phyloP scores from a whole-genome alignment of 2,888 invertebrate genomes.

The Ferrisia virgata region DNA sequence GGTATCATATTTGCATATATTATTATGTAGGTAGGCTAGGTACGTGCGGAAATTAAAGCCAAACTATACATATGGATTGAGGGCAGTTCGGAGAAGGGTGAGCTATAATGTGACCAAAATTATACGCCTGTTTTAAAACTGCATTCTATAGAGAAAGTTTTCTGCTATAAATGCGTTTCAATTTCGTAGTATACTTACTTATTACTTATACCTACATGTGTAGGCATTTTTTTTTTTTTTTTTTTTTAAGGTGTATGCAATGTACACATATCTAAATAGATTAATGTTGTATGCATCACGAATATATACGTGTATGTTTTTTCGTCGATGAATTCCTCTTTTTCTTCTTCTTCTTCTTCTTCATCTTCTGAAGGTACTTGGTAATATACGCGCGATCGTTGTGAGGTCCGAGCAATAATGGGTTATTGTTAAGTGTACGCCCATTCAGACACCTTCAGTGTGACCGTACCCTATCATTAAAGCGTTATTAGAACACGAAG shows the following conservation, averaged over 20 bases:
- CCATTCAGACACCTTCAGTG: conserved; percentile 44
- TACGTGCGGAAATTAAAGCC: neutral
- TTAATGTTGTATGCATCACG: neutral
- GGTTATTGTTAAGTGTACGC: conserved; percentile 35
- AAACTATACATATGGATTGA: neutral
- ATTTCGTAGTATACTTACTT: no score
- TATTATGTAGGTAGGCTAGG: no score
- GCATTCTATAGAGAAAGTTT: neutral
- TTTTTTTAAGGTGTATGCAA: neutral
- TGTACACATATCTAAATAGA: neutral
- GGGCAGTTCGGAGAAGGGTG: neutral
- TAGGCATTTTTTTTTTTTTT: neutral
- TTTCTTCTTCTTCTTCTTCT: neutral
- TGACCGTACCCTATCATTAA: conserved; percentile 43
- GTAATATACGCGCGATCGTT: conserved; percentile 29
- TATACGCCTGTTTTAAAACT: neutral
- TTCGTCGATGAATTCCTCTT: neutral
- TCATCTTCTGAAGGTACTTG: neutral
- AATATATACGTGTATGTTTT: neutral
- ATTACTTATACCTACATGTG: no score
- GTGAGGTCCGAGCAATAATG: conserved; percentile 43
- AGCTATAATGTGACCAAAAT: neutral
- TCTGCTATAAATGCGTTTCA: neutral
- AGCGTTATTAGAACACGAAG: conserved; percentile 42
- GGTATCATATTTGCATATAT: neutral